Percentiles rank a stretch among this genome's conserved stretches.
phyloP scores from a whole-genome alignment of 2,888 invertebrate genomes.

The Drosophila robusta region DNA sequence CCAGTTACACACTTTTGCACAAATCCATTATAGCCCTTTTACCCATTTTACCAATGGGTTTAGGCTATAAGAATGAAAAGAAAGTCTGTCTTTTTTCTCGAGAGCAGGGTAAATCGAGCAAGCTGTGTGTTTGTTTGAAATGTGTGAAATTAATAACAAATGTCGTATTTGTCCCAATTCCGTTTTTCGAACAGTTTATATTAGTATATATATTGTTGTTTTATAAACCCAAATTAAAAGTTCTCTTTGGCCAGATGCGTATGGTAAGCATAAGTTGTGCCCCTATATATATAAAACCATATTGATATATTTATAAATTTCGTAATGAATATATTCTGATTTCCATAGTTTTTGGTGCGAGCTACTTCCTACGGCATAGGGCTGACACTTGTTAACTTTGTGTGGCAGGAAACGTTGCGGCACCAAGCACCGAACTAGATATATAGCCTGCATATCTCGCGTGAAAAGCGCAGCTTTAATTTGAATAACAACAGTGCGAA shows the following conservation, averaged over 20 bases:
- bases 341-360: not conserved
- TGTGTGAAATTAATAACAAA: not conserved
- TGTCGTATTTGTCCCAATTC: not conserved
- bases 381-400: not conserved
- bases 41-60: too few species aligned
- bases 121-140: not conserved
- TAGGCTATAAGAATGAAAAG: not conserved
- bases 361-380: not conserved
- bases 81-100: not conserved
- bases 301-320: too few species aligned
- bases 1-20: too few species aligned
- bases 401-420: conserved; percentile 3
- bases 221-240: not conserved
- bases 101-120: not conserved
- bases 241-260: not conserved
- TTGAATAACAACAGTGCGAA: not conserved
- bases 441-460: not conserved
- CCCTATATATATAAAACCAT: too few species aligned
- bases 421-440: not conserved
- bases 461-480: not conserved
- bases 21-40: too few species aligned
- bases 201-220: not conserved
- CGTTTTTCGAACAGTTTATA: not conserved
- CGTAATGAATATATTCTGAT: not conserved
- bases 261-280: not conserved